Base-by-base conservation (phyloP, 2,113 vertebrate genomes). In the Circaetus gallicus region DNA sequence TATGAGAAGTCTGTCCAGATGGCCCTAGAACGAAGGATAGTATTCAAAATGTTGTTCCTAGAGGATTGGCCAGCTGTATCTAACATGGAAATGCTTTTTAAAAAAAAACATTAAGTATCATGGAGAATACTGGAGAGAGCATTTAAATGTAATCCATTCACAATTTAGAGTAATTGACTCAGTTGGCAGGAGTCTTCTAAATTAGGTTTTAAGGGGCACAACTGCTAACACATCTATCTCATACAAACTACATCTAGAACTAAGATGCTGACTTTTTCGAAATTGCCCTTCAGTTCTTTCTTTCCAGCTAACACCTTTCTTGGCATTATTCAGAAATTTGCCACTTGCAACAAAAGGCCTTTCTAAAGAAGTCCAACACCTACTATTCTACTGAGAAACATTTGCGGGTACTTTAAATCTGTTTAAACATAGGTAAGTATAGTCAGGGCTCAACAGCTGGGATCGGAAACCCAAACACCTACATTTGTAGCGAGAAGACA, bases 101-200 rank as follows among this genome's bases (percentile, higher is more conserved):
- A 50, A 86, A 26, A 5, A 62, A 93, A 96, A 73, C 88, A 89
- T 89, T 63, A 93, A 72, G 43, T 63, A 95, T 76, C 92, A 96
- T 59, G 61, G 80, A 82, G 61, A 84, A 56, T 69, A 93, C 92
- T 91, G 86, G 85, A 86, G 89, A 95, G 73, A 92, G 19, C 8
- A 4, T 81, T 95, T 89, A 96, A 89, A 87, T 76, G 70, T n/a
- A 96, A 97, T 94, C 73, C 89, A 65, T 52, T 84, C 91, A 87
- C 85, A 86, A 71, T 93, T 93, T 74, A 43, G 43, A 74, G 40
- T 84, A 95, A 97, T 89, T 95, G 89, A 84, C 72, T 95, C 81
- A 3, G 9, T 72, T 97, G 96, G 94, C 91, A 91, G 61, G 56
- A 95, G 31, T 17, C 18, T 4, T 61, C 86, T 69, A 69, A 92